These are phyloP conservation scores for Onychomys leucogaster DNA, from an alignment of 2,797 vertebrate genomes.

Conservation along the genomic window DNA sequence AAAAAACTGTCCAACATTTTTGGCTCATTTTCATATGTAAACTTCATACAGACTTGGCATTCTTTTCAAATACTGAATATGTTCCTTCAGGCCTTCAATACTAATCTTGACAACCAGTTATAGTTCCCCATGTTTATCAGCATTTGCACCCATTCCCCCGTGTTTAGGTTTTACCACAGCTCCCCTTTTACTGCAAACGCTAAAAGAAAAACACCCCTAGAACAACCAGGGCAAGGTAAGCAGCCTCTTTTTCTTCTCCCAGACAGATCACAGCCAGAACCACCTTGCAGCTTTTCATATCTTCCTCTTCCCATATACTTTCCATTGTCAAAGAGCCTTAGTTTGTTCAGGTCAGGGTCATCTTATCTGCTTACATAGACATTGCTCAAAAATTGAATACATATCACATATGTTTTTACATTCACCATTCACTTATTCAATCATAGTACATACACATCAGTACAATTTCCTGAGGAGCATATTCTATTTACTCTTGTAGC, in stretches of 20 bases:
- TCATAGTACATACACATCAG: not conserved
- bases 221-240: not conserved
- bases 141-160: not conserved
- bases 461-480: not conserved
- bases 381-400: not conserved
- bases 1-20: not conserved
- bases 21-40: not conserved
- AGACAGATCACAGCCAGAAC: not conserved
- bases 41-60: not conserved
- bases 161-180: not conserved
- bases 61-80: not conserved
- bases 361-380: not conserved
- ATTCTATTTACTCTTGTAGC: not conserved
- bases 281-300: not conserved
- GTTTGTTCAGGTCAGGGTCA: not conserved
- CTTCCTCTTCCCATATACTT: not conserved
- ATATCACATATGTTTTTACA: not conserved
- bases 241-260: not conserved
- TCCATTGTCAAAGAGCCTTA: not conserved
- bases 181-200: not conserved
- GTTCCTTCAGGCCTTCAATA: too few relatives aligned
- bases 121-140: not conserved
- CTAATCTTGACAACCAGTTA: too few relatives aligned
- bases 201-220: not conserved
- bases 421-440: not conserved